Conservation (phyloP, 2,888 invertebrate species). For the Linyphia triangularis region DNA sequence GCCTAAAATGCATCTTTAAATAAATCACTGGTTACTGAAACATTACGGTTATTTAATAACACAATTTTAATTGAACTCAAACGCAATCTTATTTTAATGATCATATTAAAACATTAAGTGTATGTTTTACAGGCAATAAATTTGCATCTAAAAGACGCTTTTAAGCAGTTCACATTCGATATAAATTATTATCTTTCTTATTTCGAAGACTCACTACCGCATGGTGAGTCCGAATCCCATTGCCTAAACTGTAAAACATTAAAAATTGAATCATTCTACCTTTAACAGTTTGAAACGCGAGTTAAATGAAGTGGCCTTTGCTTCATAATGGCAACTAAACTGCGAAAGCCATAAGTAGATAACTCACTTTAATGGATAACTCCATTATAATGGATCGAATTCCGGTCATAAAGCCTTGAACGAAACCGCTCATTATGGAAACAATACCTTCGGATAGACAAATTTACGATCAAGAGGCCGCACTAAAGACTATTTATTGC, state of each 20-base stretch:
- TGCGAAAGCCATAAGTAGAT: background rate
- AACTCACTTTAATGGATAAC: constrained; percentile 12
- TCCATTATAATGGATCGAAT: constrained; percentile 18
- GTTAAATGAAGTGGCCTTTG: background rate
- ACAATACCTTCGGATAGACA: constrained; percentile 22
- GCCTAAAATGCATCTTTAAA: too few species aligned
- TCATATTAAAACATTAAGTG: too few species aligned
- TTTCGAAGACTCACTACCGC: too few species aligned
- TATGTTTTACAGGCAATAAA: too few species aligned
- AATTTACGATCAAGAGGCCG: constrained; percentile 23
- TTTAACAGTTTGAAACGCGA: background rate
- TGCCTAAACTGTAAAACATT: background rate
- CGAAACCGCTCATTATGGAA: constrained; percentile 39
- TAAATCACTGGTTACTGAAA: too few species aligned
- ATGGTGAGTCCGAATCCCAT: too few species aligned
- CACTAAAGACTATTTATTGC: constrained; percentile 43
- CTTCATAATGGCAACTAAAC: background rate
- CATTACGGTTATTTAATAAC: too few species aligned
- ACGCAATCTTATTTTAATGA: too few species aligned
- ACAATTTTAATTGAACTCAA: too few species aligned
- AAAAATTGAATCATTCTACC: background rate
- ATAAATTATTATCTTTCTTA: too few species aligned
- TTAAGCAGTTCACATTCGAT: too few species aligned
- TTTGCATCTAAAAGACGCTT: too few species aligned
- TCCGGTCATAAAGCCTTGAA: background rate